Conservation (phyloP, 2,888 invertebrate genomes). For the Noctua janthina region DNA sequence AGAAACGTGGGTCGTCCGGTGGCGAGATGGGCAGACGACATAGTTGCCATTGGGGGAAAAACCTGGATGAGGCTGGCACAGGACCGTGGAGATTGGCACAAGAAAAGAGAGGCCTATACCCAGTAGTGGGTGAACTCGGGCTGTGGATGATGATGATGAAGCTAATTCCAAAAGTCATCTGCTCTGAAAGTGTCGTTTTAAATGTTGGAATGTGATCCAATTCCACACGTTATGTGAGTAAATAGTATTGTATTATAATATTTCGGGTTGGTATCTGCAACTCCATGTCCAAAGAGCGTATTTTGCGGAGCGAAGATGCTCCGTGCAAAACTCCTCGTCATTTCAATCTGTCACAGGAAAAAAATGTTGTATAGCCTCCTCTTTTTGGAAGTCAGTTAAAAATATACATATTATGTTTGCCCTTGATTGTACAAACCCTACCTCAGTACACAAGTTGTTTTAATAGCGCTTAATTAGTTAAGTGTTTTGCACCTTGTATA, state of each 20-base stretch:
- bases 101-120: too few species aligned
- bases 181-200: not conserved
- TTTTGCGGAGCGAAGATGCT: not conserved
- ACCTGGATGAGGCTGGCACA: too few species aligned
- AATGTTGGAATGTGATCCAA: not conserved
- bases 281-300: not conserved
- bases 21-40: too few species aligned
- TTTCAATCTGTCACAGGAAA: not conserved
- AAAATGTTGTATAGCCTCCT: not conserved
- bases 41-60: too few species aligned
- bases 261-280: not conserved
- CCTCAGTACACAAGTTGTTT: not conserved
- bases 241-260: not conserved
- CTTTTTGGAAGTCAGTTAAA: not conserved
- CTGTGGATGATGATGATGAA: not conserved
- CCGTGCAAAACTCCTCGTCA: not conserved
- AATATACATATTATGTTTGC: not conserved
- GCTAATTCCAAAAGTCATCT: not conserved
- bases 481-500: conserved; percentile 18
- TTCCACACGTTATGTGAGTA: not conserved
- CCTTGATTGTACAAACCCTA: conserved; percentile 4
- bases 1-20: too few species aligned
- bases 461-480: conserved; percentile 29
- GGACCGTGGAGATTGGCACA: too few species aligned
- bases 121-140: too few species aligned